Evolutionary conservation across 2,797 vertebrate species (phyloP), one percentile per base, ranked within the genome.

Genomic region (Parauchenoglanis ngamensis): DNA sequence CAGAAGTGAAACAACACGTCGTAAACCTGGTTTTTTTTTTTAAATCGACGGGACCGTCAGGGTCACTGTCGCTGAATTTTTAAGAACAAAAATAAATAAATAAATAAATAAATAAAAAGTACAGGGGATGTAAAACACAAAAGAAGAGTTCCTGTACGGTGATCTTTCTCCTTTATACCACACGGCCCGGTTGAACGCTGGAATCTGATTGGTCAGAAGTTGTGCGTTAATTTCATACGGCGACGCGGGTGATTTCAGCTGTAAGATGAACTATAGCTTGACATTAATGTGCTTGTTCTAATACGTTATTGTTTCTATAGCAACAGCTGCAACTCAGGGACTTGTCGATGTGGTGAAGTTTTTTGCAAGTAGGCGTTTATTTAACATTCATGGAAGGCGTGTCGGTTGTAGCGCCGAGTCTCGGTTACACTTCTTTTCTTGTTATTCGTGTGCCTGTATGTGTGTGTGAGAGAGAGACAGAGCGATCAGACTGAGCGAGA

Each of bases 1-100:
- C 89, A 93, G 94, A 88, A 94, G 23, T 86, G 4, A 73, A 89
- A 90, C 35, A 85, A 63, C 65, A 73, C 35, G 90, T 54, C 35
- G 35, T 44, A 49, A 81, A n/a, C 40, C 10, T 52, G 78, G 90
- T 72, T n/a, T 63, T 28, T 63, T 21, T 11, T 7, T 31, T 67
- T 31, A 11, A 46, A 46, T 8, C 13, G 46, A 49, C 49, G 6
- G 46, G 25, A 76, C 75, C 56, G n/a, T 3, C 40, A 75, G 72
- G 23, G 4, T 46, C 25, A 77, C 49, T 2, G 73, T 49, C 11
- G 7, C 23, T n/a, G 73, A n/a, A 49, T 35, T 68, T 68, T 7
- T 35, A 35, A 17, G 67, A 21, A 70, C 6, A 21, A 4, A 63
- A 63, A n/a, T 10, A 11, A 3, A 15, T 11, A 3, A 13, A 63